A percentile compares a stretch with the other conserved stretches of the same genome.
phyloP scores from a whole-genome alignment of 2,113 vertebrate genomes.

The Phasianus colchicus region DNA sequence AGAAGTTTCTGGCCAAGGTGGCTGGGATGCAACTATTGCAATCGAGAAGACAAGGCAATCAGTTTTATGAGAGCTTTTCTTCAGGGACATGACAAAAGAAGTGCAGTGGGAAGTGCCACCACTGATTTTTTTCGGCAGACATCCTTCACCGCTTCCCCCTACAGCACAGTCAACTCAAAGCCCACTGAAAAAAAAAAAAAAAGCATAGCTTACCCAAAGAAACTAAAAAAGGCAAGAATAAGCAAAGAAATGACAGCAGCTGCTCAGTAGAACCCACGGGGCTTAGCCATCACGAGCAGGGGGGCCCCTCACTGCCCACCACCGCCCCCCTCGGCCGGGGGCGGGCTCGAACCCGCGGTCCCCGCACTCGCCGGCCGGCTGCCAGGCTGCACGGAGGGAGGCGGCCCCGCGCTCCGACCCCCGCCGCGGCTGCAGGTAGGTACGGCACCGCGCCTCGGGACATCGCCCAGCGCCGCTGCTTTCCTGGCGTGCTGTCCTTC shows the following conservation, averaged over 20 bases:
- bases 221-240: neutral
- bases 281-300: accelerated
- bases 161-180: neutral
- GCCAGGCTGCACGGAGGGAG: neutral
- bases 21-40: accelerated
- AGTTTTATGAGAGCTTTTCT: neutral
- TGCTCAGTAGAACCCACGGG: accelerated
- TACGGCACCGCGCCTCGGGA: neutral
- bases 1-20: neutral
- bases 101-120: neutral
- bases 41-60: neutral
- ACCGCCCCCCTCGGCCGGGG: neutral
- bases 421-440: slow-evolving; percentile 44
- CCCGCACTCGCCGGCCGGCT: neutral
- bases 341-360: slow-evolving; percentile 6
- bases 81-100: accelerated
- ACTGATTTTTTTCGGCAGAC: neutral
- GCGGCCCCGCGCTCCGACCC: neutral
- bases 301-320: neutral
- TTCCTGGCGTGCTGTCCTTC: neutral
- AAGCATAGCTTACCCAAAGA: neutral
- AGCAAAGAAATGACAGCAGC: neutral
- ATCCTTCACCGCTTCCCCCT: neutral
- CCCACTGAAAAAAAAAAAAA: neutral
- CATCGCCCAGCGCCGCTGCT: neutral